Conservation (phyloP, 2,797 vertebrate genomes). For the Argentina silus region DNA sequence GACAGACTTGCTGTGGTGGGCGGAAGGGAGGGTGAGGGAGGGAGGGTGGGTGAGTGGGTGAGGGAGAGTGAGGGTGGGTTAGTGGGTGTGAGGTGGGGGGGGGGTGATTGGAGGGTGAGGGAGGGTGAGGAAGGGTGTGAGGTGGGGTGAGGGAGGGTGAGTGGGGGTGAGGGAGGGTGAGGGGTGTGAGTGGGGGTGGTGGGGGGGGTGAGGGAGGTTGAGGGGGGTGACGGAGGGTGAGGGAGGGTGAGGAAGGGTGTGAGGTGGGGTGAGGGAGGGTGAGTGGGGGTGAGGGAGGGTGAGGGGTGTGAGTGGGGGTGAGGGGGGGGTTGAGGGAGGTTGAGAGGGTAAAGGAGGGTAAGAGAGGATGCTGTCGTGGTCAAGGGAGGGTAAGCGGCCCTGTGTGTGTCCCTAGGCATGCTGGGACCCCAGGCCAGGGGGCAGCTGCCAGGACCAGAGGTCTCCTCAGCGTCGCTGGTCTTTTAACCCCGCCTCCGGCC, state of each 20-base stretch:
- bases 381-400: slow-evolving; percentile 38
- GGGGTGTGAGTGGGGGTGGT: not conserved
- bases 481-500: slow-evolving; percentile 50
- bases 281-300: not conserved
- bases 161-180: not conserved
- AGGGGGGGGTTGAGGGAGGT: not conserved
- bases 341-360: too few relatives aligned
- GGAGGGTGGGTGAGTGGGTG: too few relatives aligned
- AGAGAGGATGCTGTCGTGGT: not conserved
- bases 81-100: too few relatives aligned
- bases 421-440: slow-evolving; percentile 51
- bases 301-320: not conserved
- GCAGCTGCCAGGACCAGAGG: slow-evolving; percentile 37
- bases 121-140: too few relatives aligned
- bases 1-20: too few relatives aligned
- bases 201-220: not conserved
- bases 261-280: too few relatives aligned
- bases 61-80: too few relatives aligned
- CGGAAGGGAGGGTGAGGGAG: too few relatives aligned
- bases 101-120: too few relatives aligned
- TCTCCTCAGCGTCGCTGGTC: slow-evolving; percentile 49
- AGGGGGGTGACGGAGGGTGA: too few relatives aligned
- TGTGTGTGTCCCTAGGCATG: slow-evolving; percentile 57
- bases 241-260: too few relatives aligned
- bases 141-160: too few relatives aligned